phyloP scores from a whole-genome alignment of 2,888 invertebrate species.

The Slavum lentiscoides region DNA sequence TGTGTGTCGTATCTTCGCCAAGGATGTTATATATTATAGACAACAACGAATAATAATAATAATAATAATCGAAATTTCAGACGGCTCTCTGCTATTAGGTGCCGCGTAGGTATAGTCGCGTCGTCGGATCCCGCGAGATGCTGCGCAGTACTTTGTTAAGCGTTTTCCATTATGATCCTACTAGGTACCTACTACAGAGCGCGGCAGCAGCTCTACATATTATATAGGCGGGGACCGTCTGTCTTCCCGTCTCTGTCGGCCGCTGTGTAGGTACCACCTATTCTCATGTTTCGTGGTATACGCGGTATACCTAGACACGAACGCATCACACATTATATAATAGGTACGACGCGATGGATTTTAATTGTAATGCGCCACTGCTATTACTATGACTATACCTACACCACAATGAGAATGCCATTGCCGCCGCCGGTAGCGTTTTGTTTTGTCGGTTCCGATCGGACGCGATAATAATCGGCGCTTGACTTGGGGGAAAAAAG shows the following conservation, averaged over 20 bases:
- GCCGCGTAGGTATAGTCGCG: conserved; percentile 9
- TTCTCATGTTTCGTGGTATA: background rate
- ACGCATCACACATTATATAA: too few relatives aligned
- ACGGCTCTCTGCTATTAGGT: conserved; percentile 5
- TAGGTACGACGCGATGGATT: conserved; percentile 30
- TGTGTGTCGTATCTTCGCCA: conserved; percentile 31
- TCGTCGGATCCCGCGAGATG: conserved; percentile 26
- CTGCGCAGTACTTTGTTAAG: conserved; percentile 44
- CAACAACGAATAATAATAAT: conserved; percentile 2
- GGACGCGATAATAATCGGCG: background rate
- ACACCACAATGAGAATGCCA: conserved; percentile 44
- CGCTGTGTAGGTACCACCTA: conserved; percentile 25
- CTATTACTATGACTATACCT: too few relatives aligned
- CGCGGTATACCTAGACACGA: too few relatives aligned
- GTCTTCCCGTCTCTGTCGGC: too few relatives aligned
- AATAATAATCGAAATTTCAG: conserved; percentile 46
- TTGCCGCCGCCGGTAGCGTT: conserved; percentile 37
- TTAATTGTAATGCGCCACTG: conserved; percentile 47
- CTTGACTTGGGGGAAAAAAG: too few relatives aligned
- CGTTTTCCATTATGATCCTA: conserved; percentile 40
- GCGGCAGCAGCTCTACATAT: background rate
- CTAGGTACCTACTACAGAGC: too few relatives aligned
- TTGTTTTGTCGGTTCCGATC: conserved; percentile 44
- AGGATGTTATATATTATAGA: conserved; percentile 32
- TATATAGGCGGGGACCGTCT: conserved; percentile 23